Conservation (phyloP, 2,797 vertebrate genomes). For the Buceros bicornis region DNA sequence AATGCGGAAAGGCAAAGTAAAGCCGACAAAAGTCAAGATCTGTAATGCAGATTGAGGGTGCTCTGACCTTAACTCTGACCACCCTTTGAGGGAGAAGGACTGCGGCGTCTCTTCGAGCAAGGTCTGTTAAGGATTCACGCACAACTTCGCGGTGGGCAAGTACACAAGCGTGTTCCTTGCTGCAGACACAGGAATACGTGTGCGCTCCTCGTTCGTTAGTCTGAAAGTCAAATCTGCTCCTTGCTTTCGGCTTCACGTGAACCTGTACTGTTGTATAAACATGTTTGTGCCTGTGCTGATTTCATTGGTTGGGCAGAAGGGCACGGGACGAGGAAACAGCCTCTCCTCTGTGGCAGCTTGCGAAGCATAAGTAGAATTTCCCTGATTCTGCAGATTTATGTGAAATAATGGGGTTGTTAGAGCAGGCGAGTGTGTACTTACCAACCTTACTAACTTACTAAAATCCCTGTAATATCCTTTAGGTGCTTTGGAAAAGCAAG, state of each 20-base stretch:
- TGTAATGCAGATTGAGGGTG: conserved; percentile 39
- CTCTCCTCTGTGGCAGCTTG: background rate
- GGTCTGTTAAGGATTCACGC: background rate
- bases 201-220: background rate
- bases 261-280: background rate
- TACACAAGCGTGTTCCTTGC: background rate
- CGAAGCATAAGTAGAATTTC: background rate
- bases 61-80: conserved; percentile 48
- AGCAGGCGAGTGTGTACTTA: background rate
- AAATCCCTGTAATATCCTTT: background rate
- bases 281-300: background rate
- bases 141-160: background rate
- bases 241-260: background rate
- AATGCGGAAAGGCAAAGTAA: background rate
- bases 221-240: conserved; percentile 43
- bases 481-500: background rate
- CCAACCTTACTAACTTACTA: background rate
- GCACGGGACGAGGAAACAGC: background rate
- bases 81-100: background rate
- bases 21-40: background rate
- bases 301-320: conserved; percentile 17
- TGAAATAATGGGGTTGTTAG: background rate
- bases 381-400: background rate
- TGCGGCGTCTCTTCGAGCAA: background rate
- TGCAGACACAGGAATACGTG: background rate